Percentiles rank a stretch among this genome's conserved stretches.
Evolutionary conservation across 1,140 invertebrate genomes (phyloP).

Genomic region (Triops cancriformis): DNA sequence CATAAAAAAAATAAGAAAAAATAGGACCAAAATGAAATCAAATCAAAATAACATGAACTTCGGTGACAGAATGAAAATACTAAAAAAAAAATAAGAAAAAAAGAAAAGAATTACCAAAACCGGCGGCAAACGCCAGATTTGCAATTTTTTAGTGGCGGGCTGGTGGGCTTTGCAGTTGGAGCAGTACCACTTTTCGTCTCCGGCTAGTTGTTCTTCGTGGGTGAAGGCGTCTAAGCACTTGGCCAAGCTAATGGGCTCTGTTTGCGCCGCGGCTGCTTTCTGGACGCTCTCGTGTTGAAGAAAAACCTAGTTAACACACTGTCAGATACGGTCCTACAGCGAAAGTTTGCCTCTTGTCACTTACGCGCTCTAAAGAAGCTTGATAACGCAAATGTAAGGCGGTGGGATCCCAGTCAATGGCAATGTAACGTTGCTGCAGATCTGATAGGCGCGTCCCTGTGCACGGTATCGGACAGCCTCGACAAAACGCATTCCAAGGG

Average conservation of each 20-base stretch:
- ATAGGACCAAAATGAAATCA: too few species aligned
- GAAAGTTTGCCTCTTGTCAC: slow-evolving; percentile 25
- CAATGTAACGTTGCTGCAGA: slow-evolving; percentile 46
- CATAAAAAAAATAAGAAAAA: too few species aligned
- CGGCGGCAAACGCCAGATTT: slow-evolving; percentile 80
- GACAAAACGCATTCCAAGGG: slow-evolving; percentile 75
- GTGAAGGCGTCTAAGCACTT: slow-evolving; percentile 75
- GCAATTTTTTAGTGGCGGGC: slow-evolving; percentile 74
- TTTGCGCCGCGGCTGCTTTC: slow-evolving; percentile 55
- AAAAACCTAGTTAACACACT: slow-evolving; percentile 46
- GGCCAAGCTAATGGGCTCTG: slow-evolving; percentile 68
- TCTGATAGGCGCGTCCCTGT: slow-evolving; percentile 41
- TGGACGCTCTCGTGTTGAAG: slow-evolving; percentile 62
- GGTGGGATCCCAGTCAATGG: slow-evolving; percentile 83
- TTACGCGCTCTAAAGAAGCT: slow-evolving; percentile 63
- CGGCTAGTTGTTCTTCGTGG: slow-evolving; percentile 63
- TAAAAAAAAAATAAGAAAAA: slow-evolving; percentile 35
- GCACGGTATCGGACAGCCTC: slow-evolving; percentile 70
- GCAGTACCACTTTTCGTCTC: slow-evolving; percentile 74
- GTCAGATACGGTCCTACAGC: slow-evolving; percentile 19
- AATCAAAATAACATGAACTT: too few species aligned
- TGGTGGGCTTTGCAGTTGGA: slow-evolving; percentile 69
- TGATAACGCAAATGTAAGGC: slow-evolving; percentile 81
- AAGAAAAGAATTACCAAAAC: slow-evolving; percentile 56
- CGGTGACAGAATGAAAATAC: too few species aligned